phyloP scores from a whole-genome alignment of 1,140 invertebrate species.

The Spodoptera litura region DNA sequence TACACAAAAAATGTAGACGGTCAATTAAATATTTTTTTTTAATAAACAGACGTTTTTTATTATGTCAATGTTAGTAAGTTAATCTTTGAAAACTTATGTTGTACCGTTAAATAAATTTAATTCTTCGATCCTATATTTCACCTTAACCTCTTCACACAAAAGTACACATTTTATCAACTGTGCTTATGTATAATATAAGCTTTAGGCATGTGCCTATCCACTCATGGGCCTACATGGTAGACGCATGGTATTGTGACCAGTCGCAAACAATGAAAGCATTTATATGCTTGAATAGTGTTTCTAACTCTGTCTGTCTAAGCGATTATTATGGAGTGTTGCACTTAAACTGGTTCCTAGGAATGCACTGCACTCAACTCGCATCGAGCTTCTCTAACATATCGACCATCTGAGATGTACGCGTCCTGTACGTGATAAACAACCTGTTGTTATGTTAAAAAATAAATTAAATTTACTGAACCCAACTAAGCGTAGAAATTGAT shows the following conservation, averaged over 20 bases:
- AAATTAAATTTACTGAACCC: not conserved
- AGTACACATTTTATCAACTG: too few relatives aligned
- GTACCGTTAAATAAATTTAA: too few relatives aligned
- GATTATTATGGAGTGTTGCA: conserved; percentile 55
- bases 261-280: conserved; percentile 12
- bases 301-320: conserved; percentile 34
- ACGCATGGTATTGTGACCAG: not conserved
- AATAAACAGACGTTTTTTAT: not conserved
- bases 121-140: too few relatives aligned
- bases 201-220: too few relatives aligned
- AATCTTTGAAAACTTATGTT: too few relatives aligned
- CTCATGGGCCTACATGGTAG: not conserved
- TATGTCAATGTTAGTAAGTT: not conserved
- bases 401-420: conserved; percentile 41
- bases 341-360: conserved; percentile 72
- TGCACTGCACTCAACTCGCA: conserved; percentile 55
- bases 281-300: conserved; percentile 23
- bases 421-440: conserved; percentile 40
- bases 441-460: conserved; percentile 22
- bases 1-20: not conserved
- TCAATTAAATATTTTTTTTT: not conserved
- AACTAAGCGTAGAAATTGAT: conserved; percentile 14
- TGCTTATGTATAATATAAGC: too few relatives aligned
- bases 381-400: conserved; percentile 49
- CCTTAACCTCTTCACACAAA: too few relatives aligned